These are phyloP conservation scores for Parotocinclus haroldoi DNA, from an alignment of 2,797 vertebrate species.

Conservation along the genomic window DNA sequence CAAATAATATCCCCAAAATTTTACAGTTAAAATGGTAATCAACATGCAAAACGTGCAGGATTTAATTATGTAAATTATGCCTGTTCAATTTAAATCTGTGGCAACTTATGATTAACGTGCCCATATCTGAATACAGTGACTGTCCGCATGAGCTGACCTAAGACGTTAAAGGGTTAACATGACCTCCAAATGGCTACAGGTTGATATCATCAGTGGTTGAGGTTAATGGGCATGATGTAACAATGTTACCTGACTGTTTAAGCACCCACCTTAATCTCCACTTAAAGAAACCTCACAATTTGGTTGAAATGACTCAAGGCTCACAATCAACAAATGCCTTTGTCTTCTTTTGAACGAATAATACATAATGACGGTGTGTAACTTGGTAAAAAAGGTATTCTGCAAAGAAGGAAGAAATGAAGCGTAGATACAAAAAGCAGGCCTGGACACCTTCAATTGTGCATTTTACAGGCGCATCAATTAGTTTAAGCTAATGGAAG, in stretches of 20 bases:
- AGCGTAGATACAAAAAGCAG: background rate
- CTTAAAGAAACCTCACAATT: background rate
- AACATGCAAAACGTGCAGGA: too few species aligned
- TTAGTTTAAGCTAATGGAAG: too few species aligned
- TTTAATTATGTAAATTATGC: too few species aligned
- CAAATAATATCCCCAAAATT: too few species aligned
- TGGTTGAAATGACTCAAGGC: conserved; percentile 10
- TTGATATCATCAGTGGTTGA: conserved; percentile 4
- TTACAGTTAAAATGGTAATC: too few species aligned
- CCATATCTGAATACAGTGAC: too few species aligned
- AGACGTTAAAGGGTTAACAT: background rate
- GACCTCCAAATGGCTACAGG: background rate
- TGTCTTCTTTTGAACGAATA: conserved; percentile 5
- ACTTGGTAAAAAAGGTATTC: background rate
- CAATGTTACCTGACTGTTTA: background rate
- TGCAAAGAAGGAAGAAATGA: background rate
- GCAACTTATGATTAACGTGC: background rate
- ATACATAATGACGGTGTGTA: background rate
- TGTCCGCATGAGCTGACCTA: background rate
- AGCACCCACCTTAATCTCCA: conserved; percentile 10
- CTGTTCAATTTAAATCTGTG: too few species aligned
- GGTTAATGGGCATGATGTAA: conserved; percentile 14
- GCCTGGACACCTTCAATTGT: too few species aligned
- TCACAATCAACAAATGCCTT: background rate
- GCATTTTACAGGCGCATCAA: too few species aligned